Evolutionary conservation across 2,113 vertebrate species (phyloP).

Genomic region (Colistium nudipinnis): DNA sequence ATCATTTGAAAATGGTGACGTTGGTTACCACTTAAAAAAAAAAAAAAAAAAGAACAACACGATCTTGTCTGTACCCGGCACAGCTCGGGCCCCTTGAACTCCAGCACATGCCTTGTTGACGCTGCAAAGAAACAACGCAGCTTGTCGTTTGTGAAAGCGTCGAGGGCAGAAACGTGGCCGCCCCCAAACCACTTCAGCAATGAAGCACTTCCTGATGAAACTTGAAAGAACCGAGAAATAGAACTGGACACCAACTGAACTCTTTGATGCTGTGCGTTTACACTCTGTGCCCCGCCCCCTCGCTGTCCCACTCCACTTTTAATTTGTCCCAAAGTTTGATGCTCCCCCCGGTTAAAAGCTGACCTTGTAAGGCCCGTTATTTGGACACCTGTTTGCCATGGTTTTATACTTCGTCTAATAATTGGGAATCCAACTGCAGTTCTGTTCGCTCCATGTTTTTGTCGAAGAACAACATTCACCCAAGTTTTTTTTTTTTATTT

Average conservation of each 20-base stretch:
- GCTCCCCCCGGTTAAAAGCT: not conserved
- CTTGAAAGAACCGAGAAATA: slow-evolving; percentile 82
- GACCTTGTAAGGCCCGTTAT: slow-evolving; percentile 13
- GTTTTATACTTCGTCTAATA: slow-evolving; percentile 78
- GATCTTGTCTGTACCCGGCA: not conserved
- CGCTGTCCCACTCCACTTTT: slow-evolving; percentile 16
- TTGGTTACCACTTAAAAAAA: slow-evolving; percentile 10
- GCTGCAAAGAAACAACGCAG: slow-evolving; percentile 14
- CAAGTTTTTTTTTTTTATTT: slow-evolving; percentile 58
- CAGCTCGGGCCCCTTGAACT: slow-evolving; percentile 27
- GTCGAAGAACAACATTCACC: slow-evolving; percentile 88
- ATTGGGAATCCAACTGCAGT: slow-evolving; percentile 82
- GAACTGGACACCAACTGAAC: slow-evolving; percentile 56
- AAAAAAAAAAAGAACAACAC: too few relatives aligned
- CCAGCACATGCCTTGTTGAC: slow-evolving; percentile 49
- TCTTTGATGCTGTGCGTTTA: slow-evolving; percentile 81
- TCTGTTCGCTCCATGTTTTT: slow-evolving; percentile 81
- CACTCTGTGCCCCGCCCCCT: slow-evolving; percentile 18
- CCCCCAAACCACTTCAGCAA: slow-evolving; percentile 58
- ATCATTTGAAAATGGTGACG: slow-evolving; percentile 1
- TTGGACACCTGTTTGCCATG: slow-evolving; percentile 39
- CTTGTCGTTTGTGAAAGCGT: slow-evolving; percentile 19
- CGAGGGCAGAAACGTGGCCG: slow-evolving; percentile 26
- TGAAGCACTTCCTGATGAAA: slow-evolving; percentile 89
- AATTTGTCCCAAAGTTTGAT: slow-evolving; percentile 19